A percentile compares a stretch with the other conserved stretches of the same genome.
These are phyloP conservation scores for Solen grandis DNA, from an alignment of 1,140 invertebrate genomes.

Conservation along the genomic window DNA sequence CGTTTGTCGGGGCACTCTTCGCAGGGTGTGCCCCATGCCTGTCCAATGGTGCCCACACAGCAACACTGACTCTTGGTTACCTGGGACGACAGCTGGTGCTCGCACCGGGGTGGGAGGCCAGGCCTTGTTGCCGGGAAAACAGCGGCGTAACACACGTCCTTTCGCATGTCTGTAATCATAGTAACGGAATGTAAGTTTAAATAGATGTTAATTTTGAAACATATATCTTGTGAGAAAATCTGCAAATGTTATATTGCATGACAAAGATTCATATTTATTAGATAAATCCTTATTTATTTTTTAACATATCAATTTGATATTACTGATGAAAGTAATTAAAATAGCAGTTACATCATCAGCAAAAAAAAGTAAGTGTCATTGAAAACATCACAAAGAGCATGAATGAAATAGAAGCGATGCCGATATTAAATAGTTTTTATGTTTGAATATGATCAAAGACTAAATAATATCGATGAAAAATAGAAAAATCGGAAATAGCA, in stretches of 20 bases:
- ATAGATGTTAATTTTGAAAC: not conserved
- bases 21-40: slow-evolving; percentile 89
- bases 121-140: slow-evolving; percentile 82
- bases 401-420: too few species aligned
- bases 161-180: slow-evolving; percentile 88
- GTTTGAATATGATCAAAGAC: too few species aligned
- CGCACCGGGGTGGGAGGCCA: slow-evolving; percentile 80
- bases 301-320: too few species aligned
- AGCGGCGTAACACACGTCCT: slow-evolving; percentile 89
- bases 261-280: not conserved
- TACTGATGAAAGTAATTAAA: too few species aligned
- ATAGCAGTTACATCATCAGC: too few species aligned
- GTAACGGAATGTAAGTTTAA: not conserved
- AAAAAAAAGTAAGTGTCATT: too few species aligned
- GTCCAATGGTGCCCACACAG: slow-evolving; percentile 88
- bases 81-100: slow-evolving; percentile 87
- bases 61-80: slow-evolving; percentile 93
- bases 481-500: too few species aligned
- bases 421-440: too few species aligned
- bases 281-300: too few species aligned
- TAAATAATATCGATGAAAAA: too few species aligned
- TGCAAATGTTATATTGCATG: not conserved
- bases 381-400: too few species aligned
- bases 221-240: not conserved
- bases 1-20: slow-evolving; percentile 87